Conservation (phyloP, 2,888 invertebrate genomes). For the Lithophane socia region DNA sequence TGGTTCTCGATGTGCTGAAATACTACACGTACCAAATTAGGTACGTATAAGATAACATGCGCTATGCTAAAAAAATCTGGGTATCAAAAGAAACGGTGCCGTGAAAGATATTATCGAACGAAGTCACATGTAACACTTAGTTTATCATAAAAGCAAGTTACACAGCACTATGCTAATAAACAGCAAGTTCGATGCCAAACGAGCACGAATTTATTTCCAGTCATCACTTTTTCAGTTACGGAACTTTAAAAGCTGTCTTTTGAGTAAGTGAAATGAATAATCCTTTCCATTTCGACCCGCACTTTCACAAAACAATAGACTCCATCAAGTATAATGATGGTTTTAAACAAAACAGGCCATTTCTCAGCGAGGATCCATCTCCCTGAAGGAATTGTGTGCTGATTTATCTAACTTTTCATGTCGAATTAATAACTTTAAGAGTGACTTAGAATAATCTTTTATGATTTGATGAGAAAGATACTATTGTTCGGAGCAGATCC, state of each 20-base stretch:
- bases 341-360: conserved; percentile 87
- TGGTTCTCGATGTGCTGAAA: conserved; percentile 7
- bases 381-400: conserved; percentile 74
- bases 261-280: conserved; percentile 85
- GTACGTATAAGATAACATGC: not conserved
- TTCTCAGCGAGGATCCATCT: conserved; percentile 74
- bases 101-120: not conserved
- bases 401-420: conserved; percentile 77
- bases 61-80: too few relatives aligned
- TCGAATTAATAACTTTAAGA: conserved; percentile 78
- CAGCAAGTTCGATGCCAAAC: conserved; percentile 61
- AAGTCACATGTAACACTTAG: not conserved
- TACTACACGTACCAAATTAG: not conserved
- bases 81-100: not conserved
- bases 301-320: conserved; percentile 85
- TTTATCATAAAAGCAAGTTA: conserved; percentile 13
- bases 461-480: conserved; percentile 64
- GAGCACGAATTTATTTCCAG: conserved; percentile 78
- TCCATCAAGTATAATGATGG: conserved; percentile 87
- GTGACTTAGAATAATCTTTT: conserved; percentile 76
- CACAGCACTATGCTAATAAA: conserved; percentile 53
- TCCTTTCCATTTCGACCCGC: conserved; percentile 84
- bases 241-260: conserved; percentile 76
- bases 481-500: conserved; percentile 68
- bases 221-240: conserved; percentile 78